Evolutionary conservation across 92 coral and sea anemone species (phyloP).

Genomic region (Porites lobata): DNA sequence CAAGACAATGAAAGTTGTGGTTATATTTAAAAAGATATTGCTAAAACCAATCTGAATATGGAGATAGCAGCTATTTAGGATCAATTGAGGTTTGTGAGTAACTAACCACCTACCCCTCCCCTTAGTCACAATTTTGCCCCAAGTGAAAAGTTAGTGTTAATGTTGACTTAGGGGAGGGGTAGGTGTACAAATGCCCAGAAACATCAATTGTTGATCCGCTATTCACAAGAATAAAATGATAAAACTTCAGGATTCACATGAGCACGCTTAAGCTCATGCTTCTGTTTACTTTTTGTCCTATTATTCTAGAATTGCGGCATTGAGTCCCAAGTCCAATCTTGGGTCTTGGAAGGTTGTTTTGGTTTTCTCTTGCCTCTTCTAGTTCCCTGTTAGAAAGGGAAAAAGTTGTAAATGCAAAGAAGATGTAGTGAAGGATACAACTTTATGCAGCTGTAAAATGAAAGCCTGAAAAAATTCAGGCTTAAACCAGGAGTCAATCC

Average conservation of each 20-base stretch:
- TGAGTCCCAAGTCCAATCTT: slow-evolving; percentile 57
- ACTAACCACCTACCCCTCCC: no score
- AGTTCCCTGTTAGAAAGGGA: slow-evolving; percentile 69
- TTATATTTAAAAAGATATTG: neutral
- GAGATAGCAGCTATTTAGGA: neutral
- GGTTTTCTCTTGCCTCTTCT: slow-evolving; percentile 78
- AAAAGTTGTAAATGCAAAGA: neutral
- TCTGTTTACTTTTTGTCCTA: slow-evolving; percentile 93
- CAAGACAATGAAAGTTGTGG: neutral
- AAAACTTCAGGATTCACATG: slow-evolving; percentile 68
- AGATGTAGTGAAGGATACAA: no score
- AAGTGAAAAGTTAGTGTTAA: no score
- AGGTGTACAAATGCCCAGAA: no score
- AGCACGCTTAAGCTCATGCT: slow-evolving; percentile 97
- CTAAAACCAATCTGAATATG: neutral
- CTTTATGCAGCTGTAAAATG: no score
- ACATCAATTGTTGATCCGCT: neutral
- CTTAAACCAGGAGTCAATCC: no score
- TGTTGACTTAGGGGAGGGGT: no score
- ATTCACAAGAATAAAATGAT: slow-evolving; percentile 17
- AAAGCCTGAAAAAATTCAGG: no score
- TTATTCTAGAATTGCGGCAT: slow-evolving; percentile 81
- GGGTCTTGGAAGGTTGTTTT: slow-evolving; percentile 64
- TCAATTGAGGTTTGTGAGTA: no score
- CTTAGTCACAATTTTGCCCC: no score